Base-by-base conservation (phyloP, 2,113 vertebrate genomes). In the human (Homo sapiens) region DNA sequence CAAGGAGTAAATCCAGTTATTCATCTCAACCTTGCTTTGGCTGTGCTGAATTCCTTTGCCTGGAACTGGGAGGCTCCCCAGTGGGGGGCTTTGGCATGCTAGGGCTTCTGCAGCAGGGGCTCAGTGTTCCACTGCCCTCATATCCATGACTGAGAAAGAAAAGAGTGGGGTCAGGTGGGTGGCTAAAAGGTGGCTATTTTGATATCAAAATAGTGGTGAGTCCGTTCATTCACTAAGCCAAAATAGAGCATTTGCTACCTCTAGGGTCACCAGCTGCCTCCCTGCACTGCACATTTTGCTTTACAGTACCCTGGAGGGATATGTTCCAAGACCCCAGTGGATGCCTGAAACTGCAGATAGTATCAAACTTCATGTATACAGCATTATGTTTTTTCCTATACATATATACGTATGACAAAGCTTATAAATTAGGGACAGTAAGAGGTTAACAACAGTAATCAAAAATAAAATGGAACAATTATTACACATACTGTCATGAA, bases 1-100 rank as follows among this genome's bases (percentile, higher is more conserved):
- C 45, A 85, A 85, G 88, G 40, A 94, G 57, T 50, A 76, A 89
- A 94, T 64, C 45, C 64, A 55, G 57, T 87, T 95, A 76, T 10
- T 20, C 75, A 91, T 11, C 4, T 96, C 40, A 76, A 14, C 25
- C 50, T 95, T 45, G 23, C 10, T 83, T 66, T 92, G 48, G 43
- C 48, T 95, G 87, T 85, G n/a, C 80, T 96, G 57, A 85, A 68
- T 27, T 73, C 45, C 50, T 90, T 81, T 59, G 23, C 14, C 40
- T 89, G 43, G 14, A 75, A 88, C 38, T 16, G 4, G 32, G n/a
- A 9, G 57, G 30, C 52, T 93, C 35, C 73, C 50, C 9, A 14
- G 13, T 4, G 27, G 45, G 1, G 40, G 48, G 3, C 76, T 70
- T 72, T 3, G 73, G 75, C 32, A 23, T 6, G 55, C 27, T 23